A percentile compares a stretch with the other conserved stretches of the same genome.
Evolutionary conservation across 2,888 invertebrate genomes (phyloP).

Genomic region (Scotopteryx bipunctaria): DNA sequence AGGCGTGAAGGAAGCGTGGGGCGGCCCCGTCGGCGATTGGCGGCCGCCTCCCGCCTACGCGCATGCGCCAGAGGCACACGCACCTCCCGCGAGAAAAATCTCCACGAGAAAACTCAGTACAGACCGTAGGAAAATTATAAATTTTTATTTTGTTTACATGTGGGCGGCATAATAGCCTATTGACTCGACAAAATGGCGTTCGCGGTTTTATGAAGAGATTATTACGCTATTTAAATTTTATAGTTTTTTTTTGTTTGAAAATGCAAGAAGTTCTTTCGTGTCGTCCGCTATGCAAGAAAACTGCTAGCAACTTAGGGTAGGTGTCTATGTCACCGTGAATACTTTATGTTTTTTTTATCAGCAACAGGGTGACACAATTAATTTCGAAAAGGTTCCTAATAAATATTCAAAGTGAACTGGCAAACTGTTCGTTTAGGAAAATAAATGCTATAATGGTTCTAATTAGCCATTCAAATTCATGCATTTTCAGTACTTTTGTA

Average conservation of each 20-base stretch:
- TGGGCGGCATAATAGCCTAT: constrained; percentile 60
- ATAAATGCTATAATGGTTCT: constrained; percentile 51
- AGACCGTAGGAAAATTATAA: constrained; percentile 59
- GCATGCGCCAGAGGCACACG: constrained; percentile 64
- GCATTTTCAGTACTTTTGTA: constrained; percentile 79
- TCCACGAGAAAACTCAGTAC: constrained; percentile 40
- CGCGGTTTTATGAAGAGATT: constrained; percentile 49
- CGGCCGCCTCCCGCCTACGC: constrained; percentile 83
- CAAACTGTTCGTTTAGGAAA: constrained; percentile 52
- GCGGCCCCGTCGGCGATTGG: constrained; percentile 76
- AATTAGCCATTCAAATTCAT: constrained; percentile 74
- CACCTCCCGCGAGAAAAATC: constrained; percentile 71
- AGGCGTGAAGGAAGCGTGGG: constrained; percentile 63
- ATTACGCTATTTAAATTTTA: constrained; percentile 39
- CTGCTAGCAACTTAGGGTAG: not conserved
- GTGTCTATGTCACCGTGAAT: constrained; percentile 12
- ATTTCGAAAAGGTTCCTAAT: constrained; percentile 40
- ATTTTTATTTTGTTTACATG: constrained; percentile 56
- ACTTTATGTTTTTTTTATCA: constrained; percentile 2
- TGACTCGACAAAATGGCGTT: constrained; percentile 61
- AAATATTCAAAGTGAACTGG: constrained; percentile 54
- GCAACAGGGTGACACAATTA: constrained; percentile 38
- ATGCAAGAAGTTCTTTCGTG: constrained; percentile 20
- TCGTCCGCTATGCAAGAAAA: constrained; percentile 7
- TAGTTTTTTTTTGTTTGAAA: constrained; percentile 24